Conservation (phyloP, 2,797 vertebrate species). For the Sternotherus odoratus region DNA sequence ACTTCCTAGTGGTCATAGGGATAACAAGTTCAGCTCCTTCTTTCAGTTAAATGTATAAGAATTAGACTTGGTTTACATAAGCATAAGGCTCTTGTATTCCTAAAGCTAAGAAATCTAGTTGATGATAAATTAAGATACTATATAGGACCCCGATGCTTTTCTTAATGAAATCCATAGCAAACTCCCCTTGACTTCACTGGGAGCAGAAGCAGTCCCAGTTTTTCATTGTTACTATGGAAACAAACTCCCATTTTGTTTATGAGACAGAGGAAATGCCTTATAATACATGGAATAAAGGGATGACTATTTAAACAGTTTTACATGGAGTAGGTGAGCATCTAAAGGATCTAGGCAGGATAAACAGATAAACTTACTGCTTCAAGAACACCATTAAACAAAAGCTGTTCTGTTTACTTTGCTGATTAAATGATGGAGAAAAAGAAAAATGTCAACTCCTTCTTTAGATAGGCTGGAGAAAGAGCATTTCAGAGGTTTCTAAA, state of each 20-base stretch:
- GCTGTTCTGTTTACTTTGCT: constrained; percentile 17
- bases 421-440: constrained; percentile 49
- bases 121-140: neutral
- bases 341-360: neutral
- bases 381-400: constrained; percentile 20
- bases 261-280: constrained; percentile 34
- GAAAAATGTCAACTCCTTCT: constrained; percentile 33
- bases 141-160: neutral
- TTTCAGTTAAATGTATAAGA: neutral
- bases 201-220: constrained; percentile 3
- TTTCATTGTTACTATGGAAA: constrained; percentile 63
- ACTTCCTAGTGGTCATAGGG: neutral
- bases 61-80: neutral
- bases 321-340: neutral
- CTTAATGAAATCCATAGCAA: neutral
- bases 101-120: neutral
- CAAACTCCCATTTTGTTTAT: constrained; percentile 52
- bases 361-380: neutral
- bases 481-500: constrained; percentile 64
- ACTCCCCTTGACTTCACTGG: neutral
- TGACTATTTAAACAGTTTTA: neutral
- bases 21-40: neutral
- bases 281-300: constrained; percentile 22
- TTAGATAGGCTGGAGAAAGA: constrained; percentile 49
- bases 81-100: neutral